Evolutionary conservation across 1,140 invertebrate genomes (phyloP), one percentile per base, ranked within the genome.

Genomic region (Drosophila arizonae): DNA sequence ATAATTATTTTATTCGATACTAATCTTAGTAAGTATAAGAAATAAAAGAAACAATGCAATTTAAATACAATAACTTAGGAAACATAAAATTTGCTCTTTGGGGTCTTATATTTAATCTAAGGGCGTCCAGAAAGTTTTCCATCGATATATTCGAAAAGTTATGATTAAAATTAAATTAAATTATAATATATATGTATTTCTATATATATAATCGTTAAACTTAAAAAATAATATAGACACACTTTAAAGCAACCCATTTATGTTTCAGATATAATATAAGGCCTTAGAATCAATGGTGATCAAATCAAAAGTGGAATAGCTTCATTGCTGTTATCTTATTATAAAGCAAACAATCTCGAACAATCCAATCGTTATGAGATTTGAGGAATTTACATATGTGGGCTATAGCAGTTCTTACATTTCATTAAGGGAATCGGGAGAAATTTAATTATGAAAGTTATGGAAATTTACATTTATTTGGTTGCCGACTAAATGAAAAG

Each of bases 1-100:
- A 68, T 36, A 72, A 66, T 72, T 72, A 72, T 61, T 61, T 68
- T 61, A 55, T 56, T 68, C 56, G 43, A 55, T 68, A 43, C 64
- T 72, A 72, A 55, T 61, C 70, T 68, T 68, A 68, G 28, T 43
- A 51, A 52, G 45, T 72, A 72, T 48, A 52, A 17, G n/a, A 51
- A 48, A 56, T 50, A 48, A 48, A 61, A 17, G 26, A 50, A 72
- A 72, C 64, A 68, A 8, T 46, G 52, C 65, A 58, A 41, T 26
- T 54, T 41, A 11, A 30, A 13, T 48, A 48, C n/a, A 55, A 55
- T 55, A 36, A 55, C 52, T 55, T 36, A 50, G 26, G 26, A 43
- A 71, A 71, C 61, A 71, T 52, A 71, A 57, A 51, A 57, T 24
- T 55, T 51, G 4, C 58, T 55, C 15, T 60, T 67, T 36, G 70